Evolutionary conservation across 1,140 invertebrate species (phyloP).

Genomic region (Brachionus manjavacas): DNA sequence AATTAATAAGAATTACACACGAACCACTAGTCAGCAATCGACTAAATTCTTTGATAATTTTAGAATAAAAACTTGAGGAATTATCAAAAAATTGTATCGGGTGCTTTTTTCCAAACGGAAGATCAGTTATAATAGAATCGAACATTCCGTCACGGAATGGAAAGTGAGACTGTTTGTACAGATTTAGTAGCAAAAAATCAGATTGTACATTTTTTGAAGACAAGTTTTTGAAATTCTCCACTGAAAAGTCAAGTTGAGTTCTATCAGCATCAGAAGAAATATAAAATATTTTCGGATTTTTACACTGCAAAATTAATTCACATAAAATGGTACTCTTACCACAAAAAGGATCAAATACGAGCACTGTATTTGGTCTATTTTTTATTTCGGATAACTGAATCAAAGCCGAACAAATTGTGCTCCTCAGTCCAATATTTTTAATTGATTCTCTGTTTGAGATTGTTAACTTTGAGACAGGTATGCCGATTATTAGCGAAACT

Average conservation of each 20-base stretch:
- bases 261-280: background rate
- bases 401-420: conserved; percentile 3
- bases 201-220: background rate
- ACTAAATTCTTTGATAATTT: background rate
- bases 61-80: background rate
- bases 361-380: background rate
- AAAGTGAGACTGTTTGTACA: background rate
- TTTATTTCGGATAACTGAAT: background rate
- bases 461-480: background rate
- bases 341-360: conserved; percentile 19
- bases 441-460: background rate
- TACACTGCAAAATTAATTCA: background rate
- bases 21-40: background rate
- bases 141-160: background rate
- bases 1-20: background rate
- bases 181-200: background rate
- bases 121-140: background rate
- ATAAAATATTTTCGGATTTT: background rate
- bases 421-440: background rate
- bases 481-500: background rate
- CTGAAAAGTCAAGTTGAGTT: background rate
- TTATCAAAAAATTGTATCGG: background rate
- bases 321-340: conserved; percentile 9
- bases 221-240: background rate
- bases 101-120: conserved; percentile 7